Conservation (phyloP, 2,888 invertebrate genomes). For the Archaeoteleia sp. region DNA sequence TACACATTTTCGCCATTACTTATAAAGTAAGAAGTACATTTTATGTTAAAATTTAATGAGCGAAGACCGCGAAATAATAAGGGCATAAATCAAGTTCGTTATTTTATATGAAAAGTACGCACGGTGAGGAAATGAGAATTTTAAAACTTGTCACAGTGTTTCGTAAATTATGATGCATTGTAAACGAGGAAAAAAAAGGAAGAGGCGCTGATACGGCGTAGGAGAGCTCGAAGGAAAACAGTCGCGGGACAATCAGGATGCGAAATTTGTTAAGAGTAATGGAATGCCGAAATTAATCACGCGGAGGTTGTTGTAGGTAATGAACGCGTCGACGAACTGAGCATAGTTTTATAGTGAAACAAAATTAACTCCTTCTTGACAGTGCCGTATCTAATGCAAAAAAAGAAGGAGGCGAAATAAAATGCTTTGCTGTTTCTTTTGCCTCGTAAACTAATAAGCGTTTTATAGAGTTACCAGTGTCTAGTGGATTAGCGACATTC, state of each 20-base stretch:
- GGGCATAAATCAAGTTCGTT: conserved; percentile 16
- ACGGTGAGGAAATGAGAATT: neutral
- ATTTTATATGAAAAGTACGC: conserved; percentile 2
- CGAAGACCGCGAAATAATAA: conserved; percentile 2
- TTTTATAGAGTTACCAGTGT: conserved; percentile 26
- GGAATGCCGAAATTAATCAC: too few relatives aligned
- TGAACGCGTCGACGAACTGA: conserved; percentile 29
- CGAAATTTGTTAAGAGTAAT: neutral
- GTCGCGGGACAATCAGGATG: neutral
- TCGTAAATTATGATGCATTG: too few relatives aligned
- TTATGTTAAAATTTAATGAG: conserved; percentile 3
- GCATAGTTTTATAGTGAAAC: conserved; percentile 27
- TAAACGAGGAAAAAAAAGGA: too few relatives aligned
- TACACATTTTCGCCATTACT: neutral
- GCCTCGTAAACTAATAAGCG: conserved; percentile 37
- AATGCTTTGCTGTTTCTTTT: conserved; percentile 23
- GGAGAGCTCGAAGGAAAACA: too few relatives aligned
- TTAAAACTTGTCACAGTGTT: too few relatives aligned
- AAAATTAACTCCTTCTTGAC: conserved; percentile 31
- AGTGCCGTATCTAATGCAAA: conserved; percentile 25
- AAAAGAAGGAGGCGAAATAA: too few relatives aligned
- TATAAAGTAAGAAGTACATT: neutral
- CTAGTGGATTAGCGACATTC: conserved; percentile 15
- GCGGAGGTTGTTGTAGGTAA: conserved; percentile 17
- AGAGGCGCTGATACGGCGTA: too few relatives aligned